Conservation (phyloP, 2,888 invertebrate genomes). For the Apantesis nais region DNA sequence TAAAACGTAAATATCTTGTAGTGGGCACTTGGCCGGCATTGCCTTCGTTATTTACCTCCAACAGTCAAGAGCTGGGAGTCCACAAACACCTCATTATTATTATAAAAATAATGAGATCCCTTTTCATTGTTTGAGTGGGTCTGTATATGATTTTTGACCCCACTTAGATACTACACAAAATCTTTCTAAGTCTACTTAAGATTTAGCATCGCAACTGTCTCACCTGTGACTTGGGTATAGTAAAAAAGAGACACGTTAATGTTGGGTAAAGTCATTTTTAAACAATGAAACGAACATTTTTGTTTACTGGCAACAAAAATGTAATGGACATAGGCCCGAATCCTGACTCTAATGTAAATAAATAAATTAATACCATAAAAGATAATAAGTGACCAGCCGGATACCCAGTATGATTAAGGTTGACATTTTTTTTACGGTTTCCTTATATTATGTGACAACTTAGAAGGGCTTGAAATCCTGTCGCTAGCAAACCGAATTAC, state of each 20-base stretch:
- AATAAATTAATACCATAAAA: slow-evolving; percentile 24
- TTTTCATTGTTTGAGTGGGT: neutral
- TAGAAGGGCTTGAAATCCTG: slow-evolving; percentile 15
- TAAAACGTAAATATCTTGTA: neutral
- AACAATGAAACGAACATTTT: too few relatives aligned
- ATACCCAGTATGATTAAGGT: slow-evolving; percentile 31
- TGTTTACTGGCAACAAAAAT: too few relatives aligned
- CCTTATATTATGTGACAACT: slow-evolving; percentile 26
- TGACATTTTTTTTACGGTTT: slow-evolving; percentile 37
- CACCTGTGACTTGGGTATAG: neutral
- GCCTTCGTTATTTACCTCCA: neutral
- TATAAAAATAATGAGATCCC: slow-evolving; percentile 6
- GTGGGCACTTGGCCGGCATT: neutral
- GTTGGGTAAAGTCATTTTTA: too few relatives aligned
- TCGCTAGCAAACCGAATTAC: neutral
- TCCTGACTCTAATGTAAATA: slow-evolving; percentile 15
- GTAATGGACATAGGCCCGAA: neutral
- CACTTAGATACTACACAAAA: too few relatives aligned
- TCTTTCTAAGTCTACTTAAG: neutral
- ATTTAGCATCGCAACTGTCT: neutral
- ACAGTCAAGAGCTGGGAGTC: neutral
- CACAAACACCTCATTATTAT: neutral
- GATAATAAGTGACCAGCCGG: slow-evolving; percentile 22
- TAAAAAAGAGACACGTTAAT: too few relatives aligned
- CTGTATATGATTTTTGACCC: too few relatives aligned